Percentiles rank a stretch among this genome's conserved stretches.
Evolutionary conservation across 2,797 vertebrate genomes (phyloP).

Genomic region (Sebastes steindachneri): DNA sequence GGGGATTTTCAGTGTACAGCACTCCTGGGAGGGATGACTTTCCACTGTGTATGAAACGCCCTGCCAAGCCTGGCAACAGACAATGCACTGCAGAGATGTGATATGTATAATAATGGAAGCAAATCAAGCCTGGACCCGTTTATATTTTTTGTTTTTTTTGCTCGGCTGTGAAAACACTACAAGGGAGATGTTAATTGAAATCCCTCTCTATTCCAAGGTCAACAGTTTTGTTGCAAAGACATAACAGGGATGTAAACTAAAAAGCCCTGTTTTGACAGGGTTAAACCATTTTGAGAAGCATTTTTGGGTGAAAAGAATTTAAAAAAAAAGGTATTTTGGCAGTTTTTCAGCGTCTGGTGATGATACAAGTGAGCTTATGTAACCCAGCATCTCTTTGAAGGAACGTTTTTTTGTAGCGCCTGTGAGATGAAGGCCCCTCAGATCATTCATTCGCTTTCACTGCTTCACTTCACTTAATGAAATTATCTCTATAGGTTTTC

Average conservation of each 20-base stretch:
- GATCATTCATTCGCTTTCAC: constrained; percentile 24
- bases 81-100: constrained; percentile 67
- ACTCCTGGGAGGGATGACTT: constrained; percentile 63
- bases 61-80: constrained; percentile 63
- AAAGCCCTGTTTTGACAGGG: not conserved
- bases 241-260: not conserved
- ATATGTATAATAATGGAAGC: constrained; percentile 72
- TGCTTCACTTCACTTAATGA: constrained; percentile 57
- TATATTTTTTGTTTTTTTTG: not conserved
- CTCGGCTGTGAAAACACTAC: constrained; percentile 49
- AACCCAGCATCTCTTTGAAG: constrained; percentile 28
- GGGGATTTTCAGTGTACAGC: constrained; percentile 48
- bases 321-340: not conserved
- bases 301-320: not conserved
- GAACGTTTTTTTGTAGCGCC: constrained; percentile 23
- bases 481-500: constrained; percentile 46
- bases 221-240: constrained; percentile 31
- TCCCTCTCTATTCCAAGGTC: constrained; percentile 43
- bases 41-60: constrained; percentile 29
- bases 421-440: constrained; percentile 30
- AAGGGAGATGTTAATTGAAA: constrained; percentile 37
- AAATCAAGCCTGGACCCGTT: constrained; percentile 47
- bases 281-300: not conserved
- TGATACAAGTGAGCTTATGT: constrained; percentile 8
- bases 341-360: not conserved